Evolutionary conservation across 2,888 invertebrate genomes (phyloP), one percentile per base, ranked within the genome.

Genomic region (Epiblema foenella): DNA sequence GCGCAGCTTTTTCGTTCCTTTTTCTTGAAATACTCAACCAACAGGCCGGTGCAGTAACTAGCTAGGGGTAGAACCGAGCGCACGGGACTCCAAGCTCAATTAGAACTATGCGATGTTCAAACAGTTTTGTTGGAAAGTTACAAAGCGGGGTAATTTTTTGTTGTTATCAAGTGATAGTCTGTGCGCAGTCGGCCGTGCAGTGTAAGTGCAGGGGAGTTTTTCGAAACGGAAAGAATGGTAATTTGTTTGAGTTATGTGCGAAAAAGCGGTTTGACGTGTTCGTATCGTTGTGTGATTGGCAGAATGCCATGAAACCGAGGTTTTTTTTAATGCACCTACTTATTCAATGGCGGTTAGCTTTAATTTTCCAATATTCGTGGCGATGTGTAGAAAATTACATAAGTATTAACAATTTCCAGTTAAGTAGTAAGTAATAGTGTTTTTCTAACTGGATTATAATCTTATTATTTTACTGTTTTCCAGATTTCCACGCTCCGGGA

Each of bases 1-100:
- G 83, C 85, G 86, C 85, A 81, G 79, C 82, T 82, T 86, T 86
- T 87, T 87, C 77, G 79, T 88, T 86, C 82, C 81, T 87, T 90
- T 90, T 90, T 86, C 83, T 89, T 88, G 85, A 85, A 90, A 88
- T 85, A 85, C 81, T 78, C 75, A 73, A 75, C 73, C 82, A 79
- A 76, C 83, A 82, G 58, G 39, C 20, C 54, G 59, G 80, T 81
- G 81, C 85, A 85, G 85, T 86, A 76, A 81, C 72, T 77, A 78
- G 76, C 77, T 78, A 82, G 83, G 87, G 87, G 84, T 82, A 81
- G 84, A 75, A 78, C 73, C 62, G 79, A 75, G 76, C 77, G 79
- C 79, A 78, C 77, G 79, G 78, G 76, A 33, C 24, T 49, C 49
- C 8, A 42, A 46, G 20, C n/a, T 39, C 20, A 37, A 29, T 18